Percentiles rank a stretch among this genome's conserved stretches.
Conservation (phyloP, 1,140 invertebrate species). For the Drosophila oshimai region DNA sequence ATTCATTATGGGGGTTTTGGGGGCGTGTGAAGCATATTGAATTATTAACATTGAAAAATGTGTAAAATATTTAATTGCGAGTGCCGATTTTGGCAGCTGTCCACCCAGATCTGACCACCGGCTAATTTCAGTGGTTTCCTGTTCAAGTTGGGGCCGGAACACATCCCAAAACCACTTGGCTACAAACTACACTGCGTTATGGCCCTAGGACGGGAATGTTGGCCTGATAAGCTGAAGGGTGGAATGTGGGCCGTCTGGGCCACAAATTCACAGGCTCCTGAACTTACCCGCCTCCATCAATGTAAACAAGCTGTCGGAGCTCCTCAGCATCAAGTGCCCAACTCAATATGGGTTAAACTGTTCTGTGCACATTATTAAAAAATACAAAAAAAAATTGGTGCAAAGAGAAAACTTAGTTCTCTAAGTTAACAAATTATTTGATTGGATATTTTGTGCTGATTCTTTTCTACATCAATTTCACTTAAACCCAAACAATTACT, state of each 20-base stretch:
- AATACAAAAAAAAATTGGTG: not conserved
- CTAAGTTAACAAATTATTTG: too few species aligned
- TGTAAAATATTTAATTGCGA: conserved; percentile 68
- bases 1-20: conserved; percentile 59
- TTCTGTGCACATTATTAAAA: not conserved
- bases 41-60: conserved; percentile 57
- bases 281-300: conserved; percentile 36
- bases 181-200: conserved; percentile 49
- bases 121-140: conserved; percentile 50
- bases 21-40: conserved; percentile 59
- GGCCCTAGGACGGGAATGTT: not conserved
- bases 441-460: too few species aligned
- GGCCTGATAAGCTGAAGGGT: conserved; percentile 7
- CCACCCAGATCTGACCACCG: not conserved
- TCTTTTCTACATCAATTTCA: not conserved
- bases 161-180: conserved; percentile 48
- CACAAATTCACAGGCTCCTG: conserved; percentile 13
- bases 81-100: conserved; percentile 18
- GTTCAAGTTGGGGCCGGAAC: conserved; percentile 15
- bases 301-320: conserved; percentile 75
- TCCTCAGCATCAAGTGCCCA: conserved; percentile 33
- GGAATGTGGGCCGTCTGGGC: conserved; percentile 2
- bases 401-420: too few species aligned
- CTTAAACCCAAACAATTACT: not conserved
- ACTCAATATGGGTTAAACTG: not conserved